Conservation (phyloP, 2,888 invertebrate species). For the Eutolmus rufibarbis region DNA sequence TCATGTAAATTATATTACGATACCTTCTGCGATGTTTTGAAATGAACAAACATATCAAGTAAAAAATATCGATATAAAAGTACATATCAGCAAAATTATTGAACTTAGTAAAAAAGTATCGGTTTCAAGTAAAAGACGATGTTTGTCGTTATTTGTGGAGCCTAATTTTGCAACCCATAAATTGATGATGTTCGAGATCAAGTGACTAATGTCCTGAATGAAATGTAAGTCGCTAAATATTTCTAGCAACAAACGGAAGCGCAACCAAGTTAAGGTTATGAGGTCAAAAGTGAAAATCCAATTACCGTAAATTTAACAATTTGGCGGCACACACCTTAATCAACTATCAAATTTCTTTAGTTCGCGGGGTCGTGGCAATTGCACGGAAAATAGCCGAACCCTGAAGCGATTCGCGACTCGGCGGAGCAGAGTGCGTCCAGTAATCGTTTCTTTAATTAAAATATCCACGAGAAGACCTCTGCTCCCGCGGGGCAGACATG, state of each 20-base stretch:
- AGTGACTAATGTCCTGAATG: not conserved
- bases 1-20: too few species aligned
- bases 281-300: not conserved
- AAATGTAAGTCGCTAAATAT: not conserved
- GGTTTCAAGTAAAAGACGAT: too few species aligned
- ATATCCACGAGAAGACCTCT: slow-evolving; percentile 20
- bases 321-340: not conserved
- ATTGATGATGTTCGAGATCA: not conserved
- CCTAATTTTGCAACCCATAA: too few species aligned
- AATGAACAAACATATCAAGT: too few species aligned
- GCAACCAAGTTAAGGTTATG: not conserved
- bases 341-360: not conserved
- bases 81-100: too few species aligned
- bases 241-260: not conserved
- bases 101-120: too few species aligned
- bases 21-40: too few species aligned
- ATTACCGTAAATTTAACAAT: not conserved
- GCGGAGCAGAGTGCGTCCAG: not conserved
- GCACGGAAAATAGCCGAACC: not conserved
- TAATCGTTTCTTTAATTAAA: slow-evolving; percentile 15
- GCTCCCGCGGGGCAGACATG: not conserved
- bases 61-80: too few species aligned
- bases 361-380: not conserved
- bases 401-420: not conserved
- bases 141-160: too few species aligned